Conservation (phyloP, 2,113 vertebrate genomes). For the Psophia crepitans region DNA sequence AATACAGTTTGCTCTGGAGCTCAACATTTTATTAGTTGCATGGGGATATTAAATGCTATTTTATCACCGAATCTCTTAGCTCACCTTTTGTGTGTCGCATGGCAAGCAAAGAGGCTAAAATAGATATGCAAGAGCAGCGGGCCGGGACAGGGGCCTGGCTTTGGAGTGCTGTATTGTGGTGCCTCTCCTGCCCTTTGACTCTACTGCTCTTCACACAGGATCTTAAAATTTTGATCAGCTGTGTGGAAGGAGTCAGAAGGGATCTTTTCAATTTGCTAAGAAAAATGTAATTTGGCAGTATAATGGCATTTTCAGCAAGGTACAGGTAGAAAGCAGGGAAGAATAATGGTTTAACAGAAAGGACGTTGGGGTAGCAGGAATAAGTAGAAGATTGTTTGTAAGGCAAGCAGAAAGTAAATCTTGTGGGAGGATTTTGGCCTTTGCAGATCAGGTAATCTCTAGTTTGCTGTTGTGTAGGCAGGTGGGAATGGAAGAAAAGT, state of each 20-base stretch:
- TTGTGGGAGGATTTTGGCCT: neutral
- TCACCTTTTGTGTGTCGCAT: neutral
- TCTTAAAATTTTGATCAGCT: neutral
- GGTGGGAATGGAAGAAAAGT: neutral
- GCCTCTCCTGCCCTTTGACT: neutral
- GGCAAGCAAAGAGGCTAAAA: neutral
- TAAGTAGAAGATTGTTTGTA: neutral
- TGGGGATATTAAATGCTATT: neutral
- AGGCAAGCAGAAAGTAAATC: neutral
- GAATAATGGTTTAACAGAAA: neutral
- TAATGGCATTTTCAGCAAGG: neutral
- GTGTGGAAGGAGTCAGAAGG: neutral
- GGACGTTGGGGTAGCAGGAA: neutral
- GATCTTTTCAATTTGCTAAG: neutral
- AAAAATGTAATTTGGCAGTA: neutral
- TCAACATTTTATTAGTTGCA: neutral
- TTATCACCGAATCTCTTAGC: neutral
- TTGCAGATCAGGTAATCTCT: neutral
- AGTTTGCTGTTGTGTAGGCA: neutral
- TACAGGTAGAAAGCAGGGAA: neutral
- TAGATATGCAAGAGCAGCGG: neutral
- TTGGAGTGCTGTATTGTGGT: neutral
- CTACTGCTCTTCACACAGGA: neutral
- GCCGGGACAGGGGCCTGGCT: neutral
- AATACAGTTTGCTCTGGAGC: neutral